These are phyloP conservation scores for Chitala chitala DNA, from an alignment of 2,113 vertebrate genomes.

Conservation along the genomic window DNA sequence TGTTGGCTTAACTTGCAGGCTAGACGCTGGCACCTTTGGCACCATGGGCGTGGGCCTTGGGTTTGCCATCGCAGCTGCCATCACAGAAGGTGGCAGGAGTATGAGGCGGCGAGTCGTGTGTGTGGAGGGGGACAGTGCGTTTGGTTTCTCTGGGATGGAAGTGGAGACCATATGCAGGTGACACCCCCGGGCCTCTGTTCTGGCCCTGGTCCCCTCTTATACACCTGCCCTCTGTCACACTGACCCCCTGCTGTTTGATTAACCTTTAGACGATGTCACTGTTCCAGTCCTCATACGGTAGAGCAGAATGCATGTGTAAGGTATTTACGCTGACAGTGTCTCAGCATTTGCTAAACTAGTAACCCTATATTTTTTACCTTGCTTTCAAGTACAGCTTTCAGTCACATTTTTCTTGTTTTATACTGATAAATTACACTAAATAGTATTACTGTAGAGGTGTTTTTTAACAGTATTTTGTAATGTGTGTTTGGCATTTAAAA, in stretches of 20 bases:
- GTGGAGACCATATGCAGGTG: constrained; percentile 95
- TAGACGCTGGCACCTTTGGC: constrained; percentile 95
- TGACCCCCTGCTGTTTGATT: background rate
- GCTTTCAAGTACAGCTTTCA: background rate
- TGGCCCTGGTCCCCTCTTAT: background rate
- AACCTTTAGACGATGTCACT: no score
- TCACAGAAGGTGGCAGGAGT: constrained; percentile 62
- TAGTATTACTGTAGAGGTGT: no score
- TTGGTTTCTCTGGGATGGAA: constrained; percentile 97
- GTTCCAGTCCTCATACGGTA: background rate
- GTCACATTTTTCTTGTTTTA: background rate
- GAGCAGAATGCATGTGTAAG: background rate
- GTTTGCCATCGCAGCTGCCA: constrained; percentile 86
- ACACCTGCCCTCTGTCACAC: background rate
- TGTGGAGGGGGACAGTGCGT: constrained; percentile 92
- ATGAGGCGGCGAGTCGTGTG: constrained; percentile 71
- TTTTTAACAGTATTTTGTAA: no score
- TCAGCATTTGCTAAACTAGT: no score
- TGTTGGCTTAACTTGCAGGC: constrained; percentile 54
- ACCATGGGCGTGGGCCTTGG: constrained; percentile 95
- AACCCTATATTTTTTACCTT: no score
- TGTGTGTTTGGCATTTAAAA: no score
- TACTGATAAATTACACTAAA: no score
- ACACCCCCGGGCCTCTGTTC: background rate
- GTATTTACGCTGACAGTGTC: no score